Conservation (phyloP, 2,113 vertebrate species). For the Hippocampus barbouri region DNA sequence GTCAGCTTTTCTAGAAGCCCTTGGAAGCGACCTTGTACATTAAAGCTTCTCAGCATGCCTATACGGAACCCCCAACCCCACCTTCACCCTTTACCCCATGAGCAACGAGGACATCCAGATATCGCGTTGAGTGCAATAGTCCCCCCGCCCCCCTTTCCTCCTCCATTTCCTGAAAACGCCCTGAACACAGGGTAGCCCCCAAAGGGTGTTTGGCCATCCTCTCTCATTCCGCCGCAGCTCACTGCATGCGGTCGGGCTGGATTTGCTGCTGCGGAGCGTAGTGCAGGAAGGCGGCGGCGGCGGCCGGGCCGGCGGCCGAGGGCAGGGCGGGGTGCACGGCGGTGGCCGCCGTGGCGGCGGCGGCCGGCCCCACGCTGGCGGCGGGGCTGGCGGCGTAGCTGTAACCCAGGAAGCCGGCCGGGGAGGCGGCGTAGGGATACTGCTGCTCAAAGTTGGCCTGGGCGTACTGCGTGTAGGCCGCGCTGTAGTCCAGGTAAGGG, state of each 20-base stretch:
- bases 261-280: conserved; percentile 85
- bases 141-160: neutral
- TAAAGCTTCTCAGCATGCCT: conserved; percentile 50
- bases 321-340: conserved; percentile 72
- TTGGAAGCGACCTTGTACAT: conserved; percentile 49
- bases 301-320: conserved; percentile 49
- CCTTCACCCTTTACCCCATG: conserved; percentile 23
- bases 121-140: conserved; percentile 65
- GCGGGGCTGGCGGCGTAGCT: conserved; percentile 79
- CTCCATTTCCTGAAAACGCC: conserved; percentile 38
- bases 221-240: conserved; percentile 28
- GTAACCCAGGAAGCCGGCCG: conserved; percentile 79
- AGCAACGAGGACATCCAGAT: conserved; percentile 54
- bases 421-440: conserved; percentile 88
- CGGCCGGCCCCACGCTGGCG: conserved; percentile 57
- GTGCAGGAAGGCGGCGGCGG: conserved; percentile 76
- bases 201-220: conserved; percentile 5
- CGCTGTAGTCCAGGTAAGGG: conserved; percentile 85
- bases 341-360: conserved; percentile 57
- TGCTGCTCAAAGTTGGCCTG: conserved; percentile 89
- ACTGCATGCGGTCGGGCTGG: conserved; percentile 90
- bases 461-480: conserved; percentile 85
- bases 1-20: conserved; percentile 66
- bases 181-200: conserved; percentile 27
- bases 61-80: conserved; percentile 12